phyloP scores from a whole-genome alignment of 2,888 invertebrate species.

The Listrodromus nycthemerus region DNA sequence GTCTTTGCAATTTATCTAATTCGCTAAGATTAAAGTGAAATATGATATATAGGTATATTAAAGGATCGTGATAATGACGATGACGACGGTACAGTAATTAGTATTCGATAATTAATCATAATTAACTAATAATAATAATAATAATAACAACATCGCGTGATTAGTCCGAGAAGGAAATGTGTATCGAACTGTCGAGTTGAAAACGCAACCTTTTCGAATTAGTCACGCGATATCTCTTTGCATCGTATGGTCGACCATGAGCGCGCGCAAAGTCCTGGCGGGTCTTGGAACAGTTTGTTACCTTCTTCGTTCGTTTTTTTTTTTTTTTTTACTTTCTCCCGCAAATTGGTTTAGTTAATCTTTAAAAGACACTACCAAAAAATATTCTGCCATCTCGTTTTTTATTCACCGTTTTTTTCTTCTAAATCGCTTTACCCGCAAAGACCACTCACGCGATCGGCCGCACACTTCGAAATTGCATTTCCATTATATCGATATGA shows the following conservation, averaged over 20 bases:
- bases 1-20: constrained; percentile 46
- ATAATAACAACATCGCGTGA: constrained; percentile 69
- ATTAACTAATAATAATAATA: constrained; percentile 68
- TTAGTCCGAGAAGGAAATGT: constrained; percentile 59
- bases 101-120: constrained; percentile 72
- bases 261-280: constrained; percentile 68
- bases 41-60: constrained; percentile 52
- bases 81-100: constrained; percentile 71
- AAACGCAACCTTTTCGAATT: constrained; percentile 47
- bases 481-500: constrained; percentile 82
- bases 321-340: not conserved
- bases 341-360: constrained; percentile 6
- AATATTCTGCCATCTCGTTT: constrained; percentile 33
- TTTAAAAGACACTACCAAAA: constrained; percentile 27
- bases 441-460: constrained; percentile 66
- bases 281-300: constrained; percentile 50
- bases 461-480: constrained; percentile 77
- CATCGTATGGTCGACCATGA: constrained; percentile 75
- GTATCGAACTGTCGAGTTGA: not conserved
- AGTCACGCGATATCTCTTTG: constrained; percentile 76
- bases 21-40: constrained; percentile 51
- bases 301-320: not conserved
- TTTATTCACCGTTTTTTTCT: constrained; percentile 15
- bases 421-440: constrained; percentile 54
- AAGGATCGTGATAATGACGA: constrained; percentile 71